phyloP scores from a whole-genome alignment of 2,113 vertebrate species.

The Chlamydotis undulata region DNA sequence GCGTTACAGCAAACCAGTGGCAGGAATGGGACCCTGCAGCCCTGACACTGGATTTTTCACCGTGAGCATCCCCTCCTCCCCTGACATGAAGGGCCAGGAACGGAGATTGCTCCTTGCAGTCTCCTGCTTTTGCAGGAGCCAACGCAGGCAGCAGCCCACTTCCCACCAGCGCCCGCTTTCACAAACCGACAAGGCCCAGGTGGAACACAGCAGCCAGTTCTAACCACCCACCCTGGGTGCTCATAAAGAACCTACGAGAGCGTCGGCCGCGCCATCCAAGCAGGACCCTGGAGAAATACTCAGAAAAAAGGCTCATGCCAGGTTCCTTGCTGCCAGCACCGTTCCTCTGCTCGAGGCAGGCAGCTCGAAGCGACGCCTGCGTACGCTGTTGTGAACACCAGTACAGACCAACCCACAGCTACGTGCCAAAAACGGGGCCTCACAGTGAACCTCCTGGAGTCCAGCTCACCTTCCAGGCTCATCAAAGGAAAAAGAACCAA shows the following conservation, averaged over 20 bases:
- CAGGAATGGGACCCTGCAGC: background rate
- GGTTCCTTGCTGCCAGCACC: background rate
- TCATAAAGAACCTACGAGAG: background rate
- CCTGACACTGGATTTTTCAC: background rate
- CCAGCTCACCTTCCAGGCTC: background rate
- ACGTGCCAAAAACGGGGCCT: background rate
- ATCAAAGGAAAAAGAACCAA: background rate
- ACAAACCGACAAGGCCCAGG: background rate
- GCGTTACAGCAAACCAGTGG: background rate
- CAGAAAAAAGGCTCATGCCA: background rate
- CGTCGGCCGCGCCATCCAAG: rapidly evolving
- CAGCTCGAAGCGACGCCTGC: background rate
- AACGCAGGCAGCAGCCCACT: background rate
- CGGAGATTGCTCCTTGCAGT: background rate
- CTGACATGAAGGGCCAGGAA: background rate
- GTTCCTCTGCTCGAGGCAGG: background rate
- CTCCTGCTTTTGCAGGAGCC: background rate
- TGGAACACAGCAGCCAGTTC: background rate
- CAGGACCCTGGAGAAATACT: background rate
- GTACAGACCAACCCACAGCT: background rate
- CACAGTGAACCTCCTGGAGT: rapidly evolving
- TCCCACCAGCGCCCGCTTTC: background rate
- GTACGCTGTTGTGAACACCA: background rate
- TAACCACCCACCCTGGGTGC: background rate
- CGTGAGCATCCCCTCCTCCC: background rate